Evolutionary conservation across 2,797 vertebrate genomes (phyloP).

Genomic region (Vespertilio murinus): DNA sequence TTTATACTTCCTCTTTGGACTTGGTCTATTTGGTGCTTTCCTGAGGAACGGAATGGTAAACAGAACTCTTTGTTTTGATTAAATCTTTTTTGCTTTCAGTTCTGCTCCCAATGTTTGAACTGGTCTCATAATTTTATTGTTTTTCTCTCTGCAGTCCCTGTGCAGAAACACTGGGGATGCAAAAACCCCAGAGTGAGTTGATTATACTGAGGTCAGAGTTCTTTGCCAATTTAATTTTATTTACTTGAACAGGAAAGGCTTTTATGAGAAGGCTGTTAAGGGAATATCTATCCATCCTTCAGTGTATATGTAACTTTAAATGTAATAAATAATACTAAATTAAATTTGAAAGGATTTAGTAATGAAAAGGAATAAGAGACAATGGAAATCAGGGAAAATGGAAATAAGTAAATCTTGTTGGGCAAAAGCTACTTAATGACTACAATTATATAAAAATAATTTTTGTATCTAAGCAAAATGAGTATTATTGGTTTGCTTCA

Average conservation of each 20-base stretch:
- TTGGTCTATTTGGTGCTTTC: background rate
- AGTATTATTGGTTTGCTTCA: background rate
- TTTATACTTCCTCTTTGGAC: background rate
- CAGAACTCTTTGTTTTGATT: background rate
- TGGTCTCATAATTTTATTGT: background rate
- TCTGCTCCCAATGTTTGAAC: background rate
- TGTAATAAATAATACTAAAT: background rate
- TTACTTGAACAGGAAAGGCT: background rate
- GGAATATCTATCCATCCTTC: background rate
- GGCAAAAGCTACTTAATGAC: background rate
- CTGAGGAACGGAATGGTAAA: background rate
- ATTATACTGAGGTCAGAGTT: background rate
- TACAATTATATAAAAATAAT: background rate
- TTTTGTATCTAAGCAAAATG: slow-evolving; percentile 8
- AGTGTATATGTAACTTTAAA: slow-evolving; percentile 11
- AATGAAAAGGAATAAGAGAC: background rate
- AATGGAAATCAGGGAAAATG: background rate
- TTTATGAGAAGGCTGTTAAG: background rate
- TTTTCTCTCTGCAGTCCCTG: background rate
- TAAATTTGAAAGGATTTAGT: background rate
- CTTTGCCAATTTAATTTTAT: background rate
- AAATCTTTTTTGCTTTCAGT: background rate
- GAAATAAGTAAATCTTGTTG: background rate
- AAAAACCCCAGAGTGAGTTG: background rate
- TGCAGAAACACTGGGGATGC: too few relatives aligned